Evolutionary conservation across 2,797 vertebrate species (phyloP).

Genomic region (Cossypha niveicapilla): DNA sequence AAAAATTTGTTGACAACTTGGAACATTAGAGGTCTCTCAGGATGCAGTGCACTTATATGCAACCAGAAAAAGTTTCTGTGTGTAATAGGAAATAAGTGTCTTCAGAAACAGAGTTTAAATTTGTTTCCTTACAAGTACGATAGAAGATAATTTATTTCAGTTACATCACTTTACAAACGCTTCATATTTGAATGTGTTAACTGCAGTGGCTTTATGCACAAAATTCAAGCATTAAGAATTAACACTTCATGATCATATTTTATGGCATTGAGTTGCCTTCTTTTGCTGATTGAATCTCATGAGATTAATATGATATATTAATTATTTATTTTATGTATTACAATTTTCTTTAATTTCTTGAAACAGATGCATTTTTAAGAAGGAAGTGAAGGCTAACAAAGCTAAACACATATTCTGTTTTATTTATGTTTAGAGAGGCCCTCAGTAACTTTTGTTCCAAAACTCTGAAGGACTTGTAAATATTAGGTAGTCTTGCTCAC

Average conservation of each 20-base stretch:
- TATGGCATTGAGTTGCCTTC: not conserved
- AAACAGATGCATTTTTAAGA: not conserved
- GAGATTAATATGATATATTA: not conserved
- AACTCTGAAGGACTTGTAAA: not conserved
- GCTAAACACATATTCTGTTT: not conserved
- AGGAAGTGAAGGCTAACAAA: not conserved
- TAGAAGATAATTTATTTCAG: not conserved
- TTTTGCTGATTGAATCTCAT: not conserved
- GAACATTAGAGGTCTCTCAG: not conserved
- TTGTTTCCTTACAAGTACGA: not conserved
- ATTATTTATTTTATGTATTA: not conserved
- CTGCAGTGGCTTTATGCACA: not conserved
- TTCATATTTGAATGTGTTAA: not conserved
- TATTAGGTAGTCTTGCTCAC: not conserved
- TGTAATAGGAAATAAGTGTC: not conserved
- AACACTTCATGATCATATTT: not conserved
- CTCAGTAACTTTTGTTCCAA: not conserved
- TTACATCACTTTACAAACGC: not conserved
- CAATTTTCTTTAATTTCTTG: not conserved
- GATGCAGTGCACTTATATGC: not conserved
- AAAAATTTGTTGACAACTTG: not conserved
- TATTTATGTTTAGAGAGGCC: not conserved
- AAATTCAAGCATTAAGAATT: not conserved
- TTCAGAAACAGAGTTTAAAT: not conserved
- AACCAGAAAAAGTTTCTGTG: not conserved